Base-by-base conservation (phyloP, 2,888 invertebrate species). In the Venustoraphidia nigricollis region DNA sequence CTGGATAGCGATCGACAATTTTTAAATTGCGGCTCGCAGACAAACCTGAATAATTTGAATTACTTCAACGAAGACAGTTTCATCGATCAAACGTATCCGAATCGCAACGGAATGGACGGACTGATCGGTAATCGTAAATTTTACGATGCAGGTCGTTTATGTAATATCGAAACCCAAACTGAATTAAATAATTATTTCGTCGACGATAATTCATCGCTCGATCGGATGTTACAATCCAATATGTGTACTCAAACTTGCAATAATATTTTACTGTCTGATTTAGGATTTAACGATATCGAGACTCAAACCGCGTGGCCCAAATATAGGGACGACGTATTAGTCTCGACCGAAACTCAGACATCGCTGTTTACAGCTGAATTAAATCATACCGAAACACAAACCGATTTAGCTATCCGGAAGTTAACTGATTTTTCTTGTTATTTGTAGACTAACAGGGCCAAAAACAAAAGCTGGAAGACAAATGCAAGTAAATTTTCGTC, bases 91-190 rank as follows among this genome's bases (percentile, higher is more conserved):
- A 13, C 36, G 6, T 44, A 37, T 38, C 10, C 36, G 10, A 27
- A 27, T 27, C 27, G 27, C 3, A 27, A 27, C 27, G 42, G 42
- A 17, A n/a, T 36, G 10, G 42, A 47, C 43, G 34, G 42, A 10
- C 8, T 43, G 4, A 47, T 47, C 9, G 50, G 52, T 36, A 57
- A 55, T 51, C 55, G 57, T 47, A 59, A 56, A 41, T 55, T 54
- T 36, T 62, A 64, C 50, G 62, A 62, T 53, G 58, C 59, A 14
- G 56, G 54, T 45, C 57, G 54, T 53, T 66, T 68, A 49, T 73
- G 75, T 49, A 71, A 74, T 52, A 72, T 65, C 50, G 76, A 79
- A 60, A 79, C 79, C 0, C 79, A 79, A 60, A 79, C 79, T 0
- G 75, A 75, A 36, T 27, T 42, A 10, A 40, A 45, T 10, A 37